A percentile compares a stretch with the other conserved stretches of the same genome.
These are phyloP conservation scores for Lasioglossum zephyrum DNA, from an alignment of 2,888 invertebrate species.

Conservation along the genomic window DNA sequence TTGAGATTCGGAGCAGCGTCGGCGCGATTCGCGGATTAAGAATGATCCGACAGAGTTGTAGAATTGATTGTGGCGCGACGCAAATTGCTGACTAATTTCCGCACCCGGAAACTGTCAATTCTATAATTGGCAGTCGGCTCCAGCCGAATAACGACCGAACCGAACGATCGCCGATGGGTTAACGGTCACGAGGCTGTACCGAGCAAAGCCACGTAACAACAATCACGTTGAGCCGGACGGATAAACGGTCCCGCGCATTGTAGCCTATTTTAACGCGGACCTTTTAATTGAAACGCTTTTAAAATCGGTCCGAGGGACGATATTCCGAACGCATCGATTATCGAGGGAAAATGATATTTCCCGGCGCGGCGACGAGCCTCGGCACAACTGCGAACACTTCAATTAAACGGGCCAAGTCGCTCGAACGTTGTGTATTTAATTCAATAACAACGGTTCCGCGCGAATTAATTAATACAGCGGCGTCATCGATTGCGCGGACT, in stretches of 20 bases:
- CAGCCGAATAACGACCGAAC: conserved; percentile 13
- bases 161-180: not conserved
- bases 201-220: conserved; percentile 2
- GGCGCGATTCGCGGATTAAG: not conserved
- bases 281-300: conserved; percentile 19
- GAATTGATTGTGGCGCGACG: not conserved
- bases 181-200: conserved; percentile 4
- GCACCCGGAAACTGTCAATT: not conserved
- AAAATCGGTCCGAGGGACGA: conserved; percentile 4
- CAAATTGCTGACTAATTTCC: conserved; percentile 4
- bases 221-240: not conserved
- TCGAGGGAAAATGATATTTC: conserved; percentile 11
- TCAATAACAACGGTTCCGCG: conserved; percentile 24
- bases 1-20: no score
- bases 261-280: conserved; percentile 10
- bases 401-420: conserved; percentile 20
- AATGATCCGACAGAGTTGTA: not conserved
- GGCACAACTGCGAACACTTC: not conserved
- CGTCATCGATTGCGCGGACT: conserved; percentile 16
- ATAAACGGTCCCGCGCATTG: conserved; percentile 11
- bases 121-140: conserved; percentile 4
- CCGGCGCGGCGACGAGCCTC: not conserved
- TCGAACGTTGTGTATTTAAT: conserved; percentile 29
- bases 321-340: conserved; percentile 19
- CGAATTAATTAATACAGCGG: conserved; percentile 28